These are phyloP conservation scores for Syrrhaptes paradoxus DNA, from an alignment of 2,113 vertebrate species.

Conservation along the genomic window DNA sequence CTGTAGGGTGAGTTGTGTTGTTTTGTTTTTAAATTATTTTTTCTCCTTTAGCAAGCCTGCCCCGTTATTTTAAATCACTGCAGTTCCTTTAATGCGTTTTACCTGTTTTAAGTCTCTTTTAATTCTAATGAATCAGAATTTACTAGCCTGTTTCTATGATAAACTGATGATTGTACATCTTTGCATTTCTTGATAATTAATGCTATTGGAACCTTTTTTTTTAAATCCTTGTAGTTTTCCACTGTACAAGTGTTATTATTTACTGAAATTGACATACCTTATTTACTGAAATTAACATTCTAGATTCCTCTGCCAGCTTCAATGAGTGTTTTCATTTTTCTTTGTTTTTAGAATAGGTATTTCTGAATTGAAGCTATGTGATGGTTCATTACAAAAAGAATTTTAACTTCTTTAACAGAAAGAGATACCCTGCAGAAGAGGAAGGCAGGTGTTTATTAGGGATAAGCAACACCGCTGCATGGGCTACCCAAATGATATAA, in stretches of 20 bases:
- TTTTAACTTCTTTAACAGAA: not conserved
- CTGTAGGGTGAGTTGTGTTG: not conserved
- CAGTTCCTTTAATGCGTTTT: rapidly evolving
- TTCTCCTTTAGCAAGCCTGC: not conserved
- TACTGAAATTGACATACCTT: not conserved
- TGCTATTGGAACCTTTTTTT: not conserved
- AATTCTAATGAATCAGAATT: not conserved
- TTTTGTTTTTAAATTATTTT: not conserved
- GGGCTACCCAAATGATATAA: not conserved
- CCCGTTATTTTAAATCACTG: not conserved
- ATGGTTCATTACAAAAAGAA: not conserved
- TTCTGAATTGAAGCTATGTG: not conserved
- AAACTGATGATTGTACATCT: not conserved
- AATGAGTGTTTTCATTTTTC: not conserved
- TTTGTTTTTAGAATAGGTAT: not conserved
- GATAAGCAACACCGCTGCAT: not conserved
- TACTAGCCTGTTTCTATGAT: not conserved
- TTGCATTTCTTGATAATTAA: not conserved
- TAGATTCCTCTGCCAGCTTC: not conserved
- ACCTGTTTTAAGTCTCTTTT: not conserved
- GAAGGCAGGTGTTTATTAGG: not conserved
- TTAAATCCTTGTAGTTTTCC: not conserved
- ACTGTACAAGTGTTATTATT: not conserved
- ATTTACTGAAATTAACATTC: not conserved
- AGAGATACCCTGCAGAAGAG: not conserved